These are phyloP conservation scores for Cyrtodaria siliqua DNA, from an alignment of 2,888 invertebrate species.

Conservation along the genomic window DNA sequence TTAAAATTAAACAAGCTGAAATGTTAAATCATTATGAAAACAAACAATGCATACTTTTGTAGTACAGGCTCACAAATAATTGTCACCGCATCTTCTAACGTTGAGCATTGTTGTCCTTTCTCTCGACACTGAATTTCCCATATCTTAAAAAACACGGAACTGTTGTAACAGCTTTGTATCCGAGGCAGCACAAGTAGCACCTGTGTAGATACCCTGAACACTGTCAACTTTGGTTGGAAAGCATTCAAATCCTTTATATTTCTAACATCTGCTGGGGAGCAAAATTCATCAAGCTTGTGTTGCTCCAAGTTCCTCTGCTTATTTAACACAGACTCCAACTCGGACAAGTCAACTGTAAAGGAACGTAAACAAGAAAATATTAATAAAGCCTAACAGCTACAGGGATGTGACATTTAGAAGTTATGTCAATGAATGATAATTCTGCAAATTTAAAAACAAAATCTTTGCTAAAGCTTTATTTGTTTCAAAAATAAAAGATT, in stretches of 20 bases:
- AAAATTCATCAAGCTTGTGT: slow-evolving; percentile 28
- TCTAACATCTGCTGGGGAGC: slow-evolving; percentile 26
- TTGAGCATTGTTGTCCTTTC: not conserved
- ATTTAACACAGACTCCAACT: slow-evolving; percentile 24
- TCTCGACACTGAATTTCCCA: slow-evolving; percentile 31
- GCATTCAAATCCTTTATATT: not conserved
- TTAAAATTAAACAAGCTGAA: too few relatives aligned
- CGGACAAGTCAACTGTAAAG: slow-evolving; percentile 21
- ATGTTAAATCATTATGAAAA: not conserved
- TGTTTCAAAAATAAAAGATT: too few relatives aligned
- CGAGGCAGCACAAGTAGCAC: slow-evolving; percentile 14
- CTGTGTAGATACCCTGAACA: slow-evolving; percentile 13
- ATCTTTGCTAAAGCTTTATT: too few relatives aligned
- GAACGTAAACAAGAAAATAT: not conserved
- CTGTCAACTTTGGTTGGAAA: slow-evolving; percentile 14
- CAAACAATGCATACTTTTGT: slow-evolving; percentile 5
- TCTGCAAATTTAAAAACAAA: too few relatives aligned
- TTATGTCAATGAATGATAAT: too few relatives aligned
- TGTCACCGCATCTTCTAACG: slow-evolving; percentile 12
- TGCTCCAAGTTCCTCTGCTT: slow-evolving; percentile 26
- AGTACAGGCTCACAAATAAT: slow-evolving; percentile 16
- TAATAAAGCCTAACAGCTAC: too few relatives aligned
- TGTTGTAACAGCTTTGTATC: slow-evolving; percentile 14
- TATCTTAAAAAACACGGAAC: slow-evolving; percentile 25
- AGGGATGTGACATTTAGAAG: too few relatives aligned